Base-by-base conservation (phyloP, 2,797 vertebrate genomes). In the Limosa lapponica region DNA sequence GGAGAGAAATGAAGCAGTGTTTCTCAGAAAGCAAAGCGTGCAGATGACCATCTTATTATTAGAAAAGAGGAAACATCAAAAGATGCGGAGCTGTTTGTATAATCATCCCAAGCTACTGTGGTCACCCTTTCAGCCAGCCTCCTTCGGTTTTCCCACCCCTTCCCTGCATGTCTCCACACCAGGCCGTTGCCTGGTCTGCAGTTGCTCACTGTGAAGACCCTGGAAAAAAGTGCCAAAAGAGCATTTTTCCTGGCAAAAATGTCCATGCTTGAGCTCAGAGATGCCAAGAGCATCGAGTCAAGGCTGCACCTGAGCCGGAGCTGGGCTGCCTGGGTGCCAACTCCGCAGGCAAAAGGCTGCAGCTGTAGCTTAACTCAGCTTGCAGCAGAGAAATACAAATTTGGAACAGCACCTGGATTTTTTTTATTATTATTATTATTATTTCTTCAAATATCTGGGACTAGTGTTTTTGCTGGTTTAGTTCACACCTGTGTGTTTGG, bases 31-130 rank as follows among this genome's bases (percentile, higher is more conserved):
- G 55, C 61, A 64, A 77, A 90, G 78, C 16, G 7, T 84, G 91
- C 93, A 72, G 85, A 91, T 95, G 95, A 93, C 93, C 92, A 64
- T 84, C 57, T 64, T 94, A 83, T 95, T 95, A 95, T 93, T 90
- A 93, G 90, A 90, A 93, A 95, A 88, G 32, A 88, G 64, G 61
- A 95, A 93, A 93, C 79, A 94, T 93, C 85, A 96, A 94, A 96
- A 95, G 85, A 91, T 84, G 82, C 6, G 16, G 48, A 70, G 52
- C 73, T 3, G 1, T 96, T 96, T 88, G 85, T 90, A 49, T 88
- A 93, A 93, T 83, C 91, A 87, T 87, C 93, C 77, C 86, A 82
- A 80, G 84, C 91, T 94, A 69, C 83, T 72, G 82, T 58, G 87
- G 82, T 94, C 91, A 89, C 51, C 70, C 82, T 86, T 91, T 37